phyloP scores from a whole-genome alignment of 2,113 vertebrate species.

The Seriola dumerili region DNA sequence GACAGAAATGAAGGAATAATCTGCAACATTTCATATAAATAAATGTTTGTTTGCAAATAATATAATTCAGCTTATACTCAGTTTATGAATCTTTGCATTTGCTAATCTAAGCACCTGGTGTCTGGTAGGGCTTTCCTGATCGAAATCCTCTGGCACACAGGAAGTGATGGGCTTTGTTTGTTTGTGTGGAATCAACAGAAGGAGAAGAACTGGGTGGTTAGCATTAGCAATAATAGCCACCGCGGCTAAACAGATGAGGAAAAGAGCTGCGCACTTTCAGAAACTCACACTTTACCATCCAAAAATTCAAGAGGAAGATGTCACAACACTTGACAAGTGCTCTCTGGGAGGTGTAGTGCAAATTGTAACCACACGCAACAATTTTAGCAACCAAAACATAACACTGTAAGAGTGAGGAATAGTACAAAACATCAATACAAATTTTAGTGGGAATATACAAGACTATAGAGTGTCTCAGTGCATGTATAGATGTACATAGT shows the following conservation, averaged over 20 bases:
- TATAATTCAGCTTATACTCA: conserved; percentile 66
- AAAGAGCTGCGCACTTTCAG: not conserved
- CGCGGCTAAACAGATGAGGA: not conserved
- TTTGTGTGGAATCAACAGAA: conserved; percentile 53
- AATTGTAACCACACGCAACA: conserved; percentile 6
- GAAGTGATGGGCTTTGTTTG: conserved; percentile 58
- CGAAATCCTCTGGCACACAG: conserved; percentile 58
- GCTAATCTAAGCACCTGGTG: conserved; percentile 72
- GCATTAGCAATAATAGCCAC: conserved; percentile 14
- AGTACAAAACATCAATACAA: not conserved
- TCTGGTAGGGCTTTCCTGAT: conserved; percentile 58
- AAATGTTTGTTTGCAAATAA: conserved; percentile 63
- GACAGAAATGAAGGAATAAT: conserved; percentile 24
- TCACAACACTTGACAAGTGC: conserved; percentile 7
- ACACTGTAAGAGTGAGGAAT: not conserved
- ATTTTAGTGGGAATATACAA: not conserved
- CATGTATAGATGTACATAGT: conserved; percentile 40
- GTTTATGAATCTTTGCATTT: conserved; percentile 72
- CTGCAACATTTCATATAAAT: conserved; percentile 62
- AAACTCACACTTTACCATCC: not conserved
- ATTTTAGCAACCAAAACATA: not conserved
- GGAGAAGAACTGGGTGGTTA: conserved; percentile 40
- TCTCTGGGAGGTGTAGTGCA: not conserved
- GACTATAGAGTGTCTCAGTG: conserved; percentile 27
- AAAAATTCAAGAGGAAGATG: not conserved